These are phyloP conservation scores for Gisinianus flammeolus DNA, from an alignment of 2,888 invertebrate species.

Conservation along the genomic window DNA sequence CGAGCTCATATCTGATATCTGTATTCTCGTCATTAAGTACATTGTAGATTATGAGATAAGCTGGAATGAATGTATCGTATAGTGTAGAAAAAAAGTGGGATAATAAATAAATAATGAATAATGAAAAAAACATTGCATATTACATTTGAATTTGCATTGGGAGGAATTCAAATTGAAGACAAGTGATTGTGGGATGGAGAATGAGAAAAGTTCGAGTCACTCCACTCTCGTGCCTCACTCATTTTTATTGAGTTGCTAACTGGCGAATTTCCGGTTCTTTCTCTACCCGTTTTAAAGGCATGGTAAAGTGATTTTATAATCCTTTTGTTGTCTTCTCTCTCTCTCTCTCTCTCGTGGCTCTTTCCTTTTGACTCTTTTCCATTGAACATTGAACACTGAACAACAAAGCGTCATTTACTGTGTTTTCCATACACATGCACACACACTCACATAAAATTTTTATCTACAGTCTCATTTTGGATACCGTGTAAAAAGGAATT, in stretches of 20 bases:
- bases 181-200: too few relatives aligned
- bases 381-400: not conserved
- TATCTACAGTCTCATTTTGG: not conserved
- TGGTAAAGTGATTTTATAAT: not conserved
- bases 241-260: conserved; percentile 4
- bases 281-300: not conserved
- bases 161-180: too few relatives aligned
- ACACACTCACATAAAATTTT: not conserved
- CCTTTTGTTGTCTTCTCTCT: not conserved
- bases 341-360: not conserved
- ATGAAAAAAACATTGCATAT: too few relatives aligned
- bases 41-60: too few relatives aligned
- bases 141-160: too few relatives aligned
- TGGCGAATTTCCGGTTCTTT: conserved; percentile 38
- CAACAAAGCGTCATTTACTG: not conserved
- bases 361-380: conserved; percentile 1
- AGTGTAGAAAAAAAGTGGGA: not conserved
- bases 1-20: too few relatives aligned
- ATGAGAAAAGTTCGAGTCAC: not conserved
- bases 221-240: not conserved
- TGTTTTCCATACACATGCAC: not conserved
- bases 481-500: not conserved
- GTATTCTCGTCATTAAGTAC: too few relatives aligned
- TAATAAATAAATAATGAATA: not conserved
- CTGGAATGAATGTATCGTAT: not conserved